Evolutionary conservation across 2,113 vertebrate genomes (phyloP).

Genomic region (Tylochromis polylepis): DNA sequence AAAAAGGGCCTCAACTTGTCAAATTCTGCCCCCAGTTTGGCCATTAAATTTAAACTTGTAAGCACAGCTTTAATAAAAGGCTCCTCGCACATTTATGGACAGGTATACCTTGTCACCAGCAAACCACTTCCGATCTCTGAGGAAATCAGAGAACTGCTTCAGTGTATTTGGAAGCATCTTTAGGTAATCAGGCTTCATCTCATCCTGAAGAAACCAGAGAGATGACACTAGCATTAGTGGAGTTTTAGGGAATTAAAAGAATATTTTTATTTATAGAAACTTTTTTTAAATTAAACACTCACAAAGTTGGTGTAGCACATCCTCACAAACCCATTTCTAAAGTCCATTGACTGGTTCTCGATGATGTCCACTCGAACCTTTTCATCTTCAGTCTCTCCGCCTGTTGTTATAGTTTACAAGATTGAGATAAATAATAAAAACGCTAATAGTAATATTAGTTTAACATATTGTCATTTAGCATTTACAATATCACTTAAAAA

Average conservation of each 20-base stretch:
- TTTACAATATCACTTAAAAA: not conserved
- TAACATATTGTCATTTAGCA: not conserved
- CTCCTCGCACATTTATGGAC: not conserved
- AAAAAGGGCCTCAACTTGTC: not conserved
- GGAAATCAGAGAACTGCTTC: constrained; percentile 79
- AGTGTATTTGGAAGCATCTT: constrained; percentile 69
- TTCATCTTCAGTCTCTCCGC: constrained; percentile 84
- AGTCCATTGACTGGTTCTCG: constrained; percentile 89
- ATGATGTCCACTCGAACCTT: constrained; percentile 78
- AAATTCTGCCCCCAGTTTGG: not conserved
- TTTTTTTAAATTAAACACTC: constrained; percentile 55
- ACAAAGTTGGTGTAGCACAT: constrained; percentile 85
- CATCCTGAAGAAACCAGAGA: constrained; percentile 70
- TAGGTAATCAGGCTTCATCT: constrained; percentile 73
- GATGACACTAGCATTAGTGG: not conserved
- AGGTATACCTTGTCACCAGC: constrained; percentile 80
- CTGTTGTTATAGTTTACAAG: constrained; percentile 34
- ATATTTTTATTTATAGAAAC: not conserved
- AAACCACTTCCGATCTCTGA: constrained; percentile 85
- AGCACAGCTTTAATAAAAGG: not conserved
- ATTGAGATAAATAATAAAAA: not conserved
- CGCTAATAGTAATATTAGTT: not conserved
- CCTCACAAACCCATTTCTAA: constrained; percentile 79
- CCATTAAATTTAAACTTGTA: rapidly evolving
- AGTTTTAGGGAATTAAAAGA: not conserved